Percentiles rank a stretch among this genome's conserved stretches.
Evolutionary conservation across 2,888 invertebrate species (phyloP).

Genomic region (Melieria omissa): DNA sequence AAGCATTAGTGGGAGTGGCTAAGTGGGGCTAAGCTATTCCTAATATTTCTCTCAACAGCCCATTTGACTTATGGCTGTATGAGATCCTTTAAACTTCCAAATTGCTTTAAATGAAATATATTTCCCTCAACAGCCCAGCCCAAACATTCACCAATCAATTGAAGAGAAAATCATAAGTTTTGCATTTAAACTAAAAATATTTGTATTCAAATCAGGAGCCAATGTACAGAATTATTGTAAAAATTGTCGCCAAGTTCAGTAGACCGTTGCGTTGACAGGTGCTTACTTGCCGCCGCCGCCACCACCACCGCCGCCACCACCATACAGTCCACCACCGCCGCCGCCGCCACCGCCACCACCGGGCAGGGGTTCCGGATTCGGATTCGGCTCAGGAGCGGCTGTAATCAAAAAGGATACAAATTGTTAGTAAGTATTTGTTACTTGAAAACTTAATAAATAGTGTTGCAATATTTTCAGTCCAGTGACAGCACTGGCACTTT

Average conservation of each 20-base stretch:
- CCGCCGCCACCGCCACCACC: constrained; percentile 25
- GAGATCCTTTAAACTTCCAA: too few species aligned
- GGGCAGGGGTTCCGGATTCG: constrained; percentile 20
- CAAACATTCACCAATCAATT: too few species aligned
- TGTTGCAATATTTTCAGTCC: neutral
- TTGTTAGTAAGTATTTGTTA: neutral
- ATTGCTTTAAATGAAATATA: too few species aligned
- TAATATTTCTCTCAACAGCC: too few species aligned
- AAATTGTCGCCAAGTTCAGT: neutral
- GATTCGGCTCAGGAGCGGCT: constrained; percentile 21
- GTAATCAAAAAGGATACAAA: neutral
- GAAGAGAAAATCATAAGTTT: too few species aligned
- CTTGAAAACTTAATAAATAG: neutral
- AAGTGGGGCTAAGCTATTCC: too few species aligned
- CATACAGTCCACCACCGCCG: constrained; percentile 23
- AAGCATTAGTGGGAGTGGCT: too few species aligned
- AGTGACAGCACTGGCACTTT: neutral
- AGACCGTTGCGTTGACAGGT: neutral
- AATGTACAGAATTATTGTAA: too few species aligned
- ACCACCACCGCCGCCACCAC: constrained; percentile 21
- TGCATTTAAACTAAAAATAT: too few species aligned
- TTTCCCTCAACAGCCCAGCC: too few species aligned
- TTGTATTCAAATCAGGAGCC: too few species aligned
- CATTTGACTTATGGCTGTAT: too few species aligned
- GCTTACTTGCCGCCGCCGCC: constrained; percentile 18